Evolutionary conservation across 2,113 vertebrate species (phyloP).

Genomic region (Stictonetta naevosa): DNA sequence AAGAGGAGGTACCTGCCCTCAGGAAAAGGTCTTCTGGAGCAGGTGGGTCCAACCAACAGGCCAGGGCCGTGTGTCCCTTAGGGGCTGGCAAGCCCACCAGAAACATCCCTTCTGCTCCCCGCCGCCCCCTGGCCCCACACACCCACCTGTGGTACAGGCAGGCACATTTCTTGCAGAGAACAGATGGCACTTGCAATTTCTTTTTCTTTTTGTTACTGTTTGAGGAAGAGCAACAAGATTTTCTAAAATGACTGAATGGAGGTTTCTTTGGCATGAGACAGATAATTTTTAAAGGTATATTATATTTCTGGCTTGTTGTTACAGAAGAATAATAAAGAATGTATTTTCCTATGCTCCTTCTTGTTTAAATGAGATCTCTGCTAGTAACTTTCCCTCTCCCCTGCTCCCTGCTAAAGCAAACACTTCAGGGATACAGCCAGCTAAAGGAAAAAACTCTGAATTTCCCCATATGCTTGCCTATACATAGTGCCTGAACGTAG

Average conservation of each 20-base stretch:
- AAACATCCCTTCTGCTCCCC: not conserved
- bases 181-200: constrained; percentile 27
- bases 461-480: not conserved
- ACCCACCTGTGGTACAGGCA: constrained; percentile 24
- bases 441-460: not conserved
- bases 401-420: not conserved
- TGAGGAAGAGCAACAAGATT: constrained; percentile 53
- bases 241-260: constrained; percentile 70
- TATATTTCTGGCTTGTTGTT: constrained; percentile 87
- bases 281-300: constrained; percentile 84
- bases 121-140: not conserved
- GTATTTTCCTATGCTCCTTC: constrained; percentile 82
- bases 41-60: not conserved
- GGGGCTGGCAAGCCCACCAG: not conserved
- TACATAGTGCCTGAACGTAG: not conserved
- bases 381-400: no score
- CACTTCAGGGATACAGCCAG: not conserved
- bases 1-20: not conserved
- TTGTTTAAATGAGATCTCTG: constrained; percentile 58
- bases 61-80: not conserved
- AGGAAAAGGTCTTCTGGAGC: not conserved
- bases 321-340: constrained; percentile 86
- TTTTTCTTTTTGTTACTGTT: constrained; percentile 64
- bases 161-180: constrained; percentile 15
- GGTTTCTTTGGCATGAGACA: constrained; percentile 74